phyloP scores from a whole-genome alignment of 2,113 vertebrate species.

The Pelobates fuscus region DNA sequence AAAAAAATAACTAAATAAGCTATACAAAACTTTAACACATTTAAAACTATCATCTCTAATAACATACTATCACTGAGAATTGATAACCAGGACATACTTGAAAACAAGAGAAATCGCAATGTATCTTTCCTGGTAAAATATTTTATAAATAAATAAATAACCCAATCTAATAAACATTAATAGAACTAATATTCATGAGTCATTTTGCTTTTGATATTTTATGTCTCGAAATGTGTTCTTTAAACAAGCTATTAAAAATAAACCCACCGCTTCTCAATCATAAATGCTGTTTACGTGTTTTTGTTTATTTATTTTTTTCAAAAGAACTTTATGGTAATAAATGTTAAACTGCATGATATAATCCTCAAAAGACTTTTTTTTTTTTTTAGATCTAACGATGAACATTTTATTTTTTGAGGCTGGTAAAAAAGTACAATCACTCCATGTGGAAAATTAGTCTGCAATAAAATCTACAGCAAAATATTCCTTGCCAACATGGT shows the following conservation, averaged over 20 bases:
- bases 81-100: too few relatives aligned
- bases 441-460: conserved; percentile 21
- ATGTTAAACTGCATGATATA: conserved; percentile 25
- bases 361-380: conserved; percentile 10
- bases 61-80: too few relatives aligned
- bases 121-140: too few relatives aligned
- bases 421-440: background rate
- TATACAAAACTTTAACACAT: too few relatives aligned
- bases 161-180: background rate
- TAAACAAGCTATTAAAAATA: conserved; percentile 43
- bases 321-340: conserved; percentile 30
- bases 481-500: conserved; percentile 26
- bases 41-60: too few relatives aligned
- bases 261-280: conserved; percentile 25
- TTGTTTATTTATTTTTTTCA: too few relatives aligned
- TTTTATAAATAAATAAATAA: too few relatives aligned
- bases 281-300: conserved; percentile 13
- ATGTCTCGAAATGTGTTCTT: conserved; percentile 23
- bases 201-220: background rate
- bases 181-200: conserved; percentile 3
- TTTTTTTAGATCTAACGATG: background rate
- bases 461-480: conserved; percentile 45
- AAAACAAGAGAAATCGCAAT: too few relatives aligned
- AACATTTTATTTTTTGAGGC: conserved; percentile 7
- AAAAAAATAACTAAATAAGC: too few relatives aligned